Percentiles rank a stretch among this genome's conserved stretches.
phyloP scores from a whole-genome alignment of 2,113 vertebrate species.

The Apistogramma diplotaenia region DNA sequence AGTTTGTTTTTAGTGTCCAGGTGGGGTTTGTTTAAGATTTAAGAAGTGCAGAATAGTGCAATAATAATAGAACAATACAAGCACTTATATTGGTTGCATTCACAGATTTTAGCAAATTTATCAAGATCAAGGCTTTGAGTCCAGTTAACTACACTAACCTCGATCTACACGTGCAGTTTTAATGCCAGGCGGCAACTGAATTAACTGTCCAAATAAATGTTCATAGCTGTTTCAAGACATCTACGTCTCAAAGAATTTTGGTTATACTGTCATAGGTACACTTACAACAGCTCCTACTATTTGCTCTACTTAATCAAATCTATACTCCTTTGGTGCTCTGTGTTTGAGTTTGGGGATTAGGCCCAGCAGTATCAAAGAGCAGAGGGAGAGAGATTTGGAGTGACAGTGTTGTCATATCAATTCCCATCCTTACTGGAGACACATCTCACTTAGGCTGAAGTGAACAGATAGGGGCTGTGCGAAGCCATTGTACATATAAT shows the following conservation, averaged over 20 bases:
- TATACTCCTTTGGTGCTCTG: background rate
- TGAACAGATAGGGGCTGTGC: slow-evolving; percentile 43
- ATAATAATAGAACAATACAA: background rate
- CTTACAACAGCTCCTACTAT: background rate
- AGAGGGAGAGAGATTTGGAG: slow-evolving; percentile 15
- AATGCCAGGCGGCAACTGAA: background rate
- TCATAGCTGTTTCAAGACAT: background rate
- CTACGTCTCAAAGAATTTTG: background rate
- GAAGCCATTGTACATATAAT: slow-evolving; percentile 61
- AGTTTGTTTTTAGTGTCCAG: background rate
- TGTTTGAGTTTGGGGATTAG: background rate
- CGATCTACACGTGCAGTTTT: background rate
- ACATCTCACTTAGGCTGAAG: slow-evolving; percentile 44
- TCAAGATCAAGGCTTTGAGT: background rate
- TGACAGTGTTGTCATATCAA: slow-evolving; percentile 56
- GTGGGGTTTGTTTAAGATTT: background rate
- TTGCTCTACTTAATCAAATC: slow-evolving; percentile 16
- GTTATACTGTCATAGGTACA: background rate
- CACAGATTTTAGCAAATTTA: background rate
- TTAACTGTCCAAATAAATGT: background rate
- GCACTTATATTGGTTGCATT: background rate
- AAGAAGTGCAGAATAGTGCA: background rate
- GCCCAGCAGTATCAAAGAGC: slow-evolving; percentile 24
- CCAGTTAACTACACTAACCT: background rate
- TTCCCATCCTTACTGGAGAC: slow-evolving; percentile 45